These are phyloP conservation scores for Dryobates pubescens DNA, from an alignment of 2,797 vertebrate genomes.

Conservation along the genomic window DNA sequence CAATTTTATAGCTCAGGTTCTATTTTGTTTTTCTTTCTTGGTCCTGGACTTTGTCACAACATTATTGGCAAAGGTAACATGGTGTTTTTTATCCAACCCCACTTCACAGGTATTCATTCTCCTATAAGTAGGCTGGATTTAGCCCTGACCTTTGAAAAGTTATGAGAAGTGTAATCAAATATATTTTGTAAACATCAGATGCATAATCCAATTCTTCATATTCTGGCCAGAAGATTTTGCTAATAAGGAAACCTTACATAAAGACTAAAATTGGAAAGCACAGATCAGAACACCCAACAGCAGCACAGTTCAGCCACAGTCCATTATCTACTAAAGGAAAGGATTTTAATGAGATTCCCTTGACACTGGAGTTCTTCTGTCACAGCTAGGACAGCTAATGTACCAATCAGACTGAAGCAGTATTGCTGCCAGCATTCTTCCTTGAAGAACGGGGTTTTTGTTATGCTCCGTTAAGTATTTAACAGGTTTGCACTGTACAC, in stretches of 20 bases:
- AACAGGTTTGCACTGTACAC: not conserved
- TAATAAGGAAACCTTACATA: constrained; percentile 5
- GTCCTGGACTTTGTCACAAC: not conserved
- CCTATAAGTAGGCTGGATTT: not conserved
- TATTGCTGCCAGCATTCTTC: not conserved
- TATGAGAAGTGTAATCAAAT: not conserved
- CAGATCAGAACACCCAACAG: constrained; percentile 7
- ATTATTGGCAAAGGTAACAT: not conserved
- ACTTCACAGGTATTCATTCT: not conserved
- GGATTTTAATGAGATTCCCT: constrained; percentile 50
- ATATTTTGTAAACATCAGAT: not conserved
- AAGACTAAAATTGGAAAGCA: not conserved
- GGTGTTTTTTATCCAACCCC: not conserved
- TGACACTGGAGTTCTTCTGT: constrained; percentile 10
- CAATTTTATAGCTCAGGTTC: not conserved
- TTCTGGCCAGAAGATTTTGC: not conserved
- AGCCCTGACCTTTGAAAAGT: not conserved
- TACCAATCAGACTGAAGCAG: not conserved
- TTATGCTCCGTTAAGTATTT: not conserved
- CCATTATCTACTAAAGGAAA: constrained; percentile 27
- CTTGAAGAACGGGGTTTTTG: not conserved
- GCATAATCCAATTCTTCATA: not conserved
- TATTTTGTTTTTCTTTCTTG: not conserved
- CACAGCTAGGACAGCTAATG: not conserved
- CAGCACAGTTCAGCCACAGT: not conserved